A percentile compares a stretch with the other conserved stretches of the same genome.
These are phyloP conservation scores for Phainopepla nitens DNA, from an alignment of 2,113 vertebrate genomes.

Conservation along the genomic window DNA sequence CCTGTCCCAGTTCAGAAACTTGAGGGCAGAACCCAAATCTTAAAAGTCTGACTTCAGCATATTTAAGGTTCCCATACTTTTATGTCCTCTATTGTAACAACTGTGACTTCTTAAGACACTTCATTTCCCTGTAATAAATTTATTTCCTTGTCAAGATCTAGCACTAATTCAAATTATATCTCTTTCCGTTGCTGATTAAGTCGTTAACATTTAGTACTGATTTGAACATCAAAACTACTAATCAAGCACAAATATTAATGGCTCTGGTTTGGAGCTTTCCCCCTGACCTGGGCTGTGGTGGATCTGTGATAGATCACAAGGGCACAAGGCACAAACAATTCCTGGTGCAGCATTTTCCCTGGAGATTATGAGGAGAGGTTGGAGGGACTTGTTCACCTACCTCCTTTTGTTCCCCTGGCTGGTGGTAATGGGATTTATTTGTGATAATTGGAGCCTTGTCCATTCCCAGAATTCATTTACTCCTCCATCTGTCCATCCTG, in stretches of 20 bases:
- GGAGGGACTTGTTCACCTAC: not conserved
- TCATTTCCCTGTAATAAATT: not conserved
- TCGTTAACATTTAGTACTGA: slow-evolving; percentile 60
- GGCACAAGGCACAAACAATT: not conserved
- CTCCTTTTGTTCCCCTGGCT: not conserved
- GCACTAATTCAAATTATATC: slow-evolving; percentile 44
- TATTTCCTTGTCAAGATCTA: slow-evolving; percentile 8
- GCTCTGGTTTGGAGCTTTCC: not conserved
- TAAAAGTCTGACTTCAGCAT: not conserved
- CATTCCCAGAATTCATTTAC: not conserved
- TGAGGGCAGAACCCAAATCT: not conserved
- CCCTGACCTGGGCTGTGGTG: not conserved
- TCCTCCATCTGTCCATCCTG: not conserved
- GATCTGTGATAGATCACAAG: fast-evolving
- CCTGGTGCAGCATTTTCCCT: not conserved
- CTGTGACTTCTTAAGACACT: not conserved
- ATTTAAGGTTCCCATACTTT: not conserved
- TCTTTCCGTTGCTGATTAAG: slow-evolving; percentile 55
- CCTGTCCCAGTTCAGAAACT: not conserved
- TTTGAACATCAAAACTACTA: slow-evolving; percentile 44
- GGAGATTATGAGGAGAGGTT: not conserved
- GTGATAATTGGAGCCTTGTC: not conserved
- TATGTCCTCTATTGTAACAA: not conserved
- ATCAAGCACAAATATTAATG: slow-evolving; percentile 46
- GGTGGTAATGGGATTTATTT: not conserved